Conservation (phyloP, 1,140 invertebrate genomes). For the Ooceraea biroi region DNA sequence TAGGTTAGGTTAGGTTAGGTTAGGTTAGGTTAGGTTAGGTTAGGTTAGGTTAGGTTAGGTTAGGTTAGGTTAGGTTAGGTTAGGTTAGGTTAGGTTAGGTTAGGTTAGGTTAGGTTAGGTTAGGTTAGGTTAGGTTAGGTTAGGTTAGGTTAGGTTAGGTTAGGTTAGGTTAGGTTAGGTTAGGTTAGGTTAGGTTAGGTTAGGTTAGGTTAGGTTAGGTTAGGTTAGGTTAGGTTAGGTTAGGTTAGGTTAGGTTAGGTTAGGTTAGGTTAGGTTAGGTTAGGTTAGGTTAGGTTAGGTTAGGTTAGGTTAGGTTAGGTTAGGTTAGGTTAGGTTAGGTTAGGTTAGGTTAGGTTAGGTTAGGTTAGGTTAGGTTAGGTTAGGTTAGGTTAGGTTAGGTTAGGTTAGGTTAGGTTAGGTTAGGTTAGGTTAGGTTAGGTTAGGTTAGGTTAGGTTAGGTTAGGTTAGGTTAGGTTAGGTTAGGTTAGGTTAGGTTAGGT, state of each 20-base stretch:
- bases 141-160: slow-evolving; percentile 3
- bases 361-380: slow-evolving; percentile 3
- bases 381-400: slow-evolving; percentile 3
- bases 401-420: slow-evolving; percentile 3
- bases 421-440: slow-evolving; percentile 3
- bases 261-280: slow-evolving; percentile 3
- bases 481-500: slow-evolving; percentile 3
- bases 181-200: slow-evolving; percentile 3
- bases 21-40: slow-evolving; percentile 3
- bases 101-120: slow-evolving; percentile 3
- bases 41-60: slow-evolving; percentile 3
- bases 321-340: background rate
- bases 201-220: slow-evolving; percentile 3
- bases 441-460: slow-evolving; percentile 3
- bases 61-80: slow-evolving; percentile 3
- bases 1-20: slow-evolving; percentile 3
- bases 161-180: slow-evolving; percentile 3
- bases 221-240: slow-evolving; percentile 3
- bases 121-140: background rate
- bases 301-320: slow-evolving; percentile 3
- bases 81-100: slow-evolving; percentile 3
- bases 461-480: slow-evolving; percentile 3
- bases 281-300: slow-evolving; percentile 3
- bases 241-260: slow-evolving; percentile 3
- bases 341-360: slow-evolving; percentile 3